These are phyloP conservation scores for Petroica traversi DNA, from an alignment of 2,113 vertebrate genomes.

Conservation along the genomic window DNA sequence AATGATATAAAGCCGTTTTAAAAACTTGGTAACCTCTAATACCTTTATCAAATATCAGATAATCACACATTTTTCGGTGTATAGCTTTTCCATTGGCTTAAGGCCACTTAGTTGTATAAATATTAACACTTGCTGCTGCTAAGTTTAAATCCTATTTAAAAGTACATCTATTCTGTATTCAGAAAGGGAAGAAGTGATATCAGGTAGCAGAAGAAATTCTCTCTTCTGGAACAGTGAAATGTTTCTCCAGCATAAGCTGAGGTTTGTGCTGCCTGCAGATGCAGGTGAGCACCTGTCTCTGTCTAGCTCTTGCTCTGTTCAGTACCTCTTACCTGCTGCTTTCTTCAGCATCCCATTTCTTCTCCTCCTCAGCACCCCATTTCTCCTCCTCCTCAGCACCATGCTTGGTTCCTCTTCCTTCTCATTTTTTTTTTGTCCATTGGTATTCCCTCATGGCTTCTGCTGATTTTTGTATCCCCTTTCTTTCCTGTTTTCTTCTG, in stretches of 20 bases:
- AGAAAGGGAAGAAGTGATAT: background rate
- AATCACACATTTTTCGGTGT: background rate
- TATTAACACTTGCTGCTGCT: slow-evolving; percentile 9
- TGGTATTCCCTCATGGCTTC: background rate
- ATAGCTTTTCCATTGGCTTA: slow-evolving; percentile 21
- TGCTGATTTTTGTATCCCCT: background rate
- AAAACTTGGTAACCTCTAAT: slow-evolving; percentile 21
- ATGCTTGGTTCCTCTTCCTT: background rate
- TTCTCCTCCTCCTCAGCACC: background rate
- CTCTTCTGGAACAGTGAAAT: slow-evolving; percentile 12
- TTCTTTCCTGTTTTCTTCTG: background rate
- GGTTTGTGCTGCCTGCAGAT: background rate
- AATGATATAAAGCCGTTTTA: background rate
- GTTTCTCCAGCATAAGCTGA: background rate
- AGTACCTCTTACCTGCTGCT: background rate
- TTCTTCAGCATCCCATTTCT: background rate
- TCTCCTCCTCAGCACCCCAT: background rate
- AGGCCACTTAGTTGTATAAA: slow-evolving; percentile 33
- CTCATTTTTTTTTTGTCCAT: background rate
- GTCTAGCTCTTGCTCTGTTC: background rate
- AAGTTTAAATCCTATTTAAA: slow-evolving; percentile 25
- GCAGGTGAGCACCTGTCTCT: background rate
- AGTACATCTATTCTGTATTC: slow-evolving; percentile 6
- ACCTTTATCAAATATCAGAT: slow-evolving; percentile 44
- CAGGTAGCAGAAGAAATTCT: slow-evolving; percentile 12